These are phyloP conservation scores for Lutraria lutraria DNA, from an alignment of 2,888 invertebrate species.

Conservation along the genomic window DNA sequence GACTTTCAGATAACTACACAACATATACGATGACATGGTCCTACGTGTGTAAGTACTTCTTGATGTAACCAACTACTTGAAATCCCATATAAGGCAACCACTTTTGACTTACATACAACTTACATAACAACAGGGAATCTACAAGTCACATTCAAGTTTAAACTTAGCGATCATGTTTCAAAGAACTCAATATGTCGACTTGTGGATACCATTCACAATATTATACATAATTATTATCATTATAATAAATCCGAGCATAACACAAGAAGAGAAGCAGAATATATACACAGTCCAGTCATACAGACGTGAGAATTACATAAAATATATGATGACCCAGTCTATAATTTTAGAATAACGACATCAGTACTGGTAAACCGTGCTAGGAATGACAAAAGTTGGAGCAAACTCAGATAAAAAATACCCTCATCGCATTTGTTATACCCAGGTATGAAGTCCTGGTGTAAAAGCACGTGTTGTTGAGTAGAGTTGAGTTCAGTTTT, in stretches of 20 bases:
- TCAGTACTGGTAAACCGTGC: not conserved
- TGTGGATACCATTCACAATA: too few species aligned
- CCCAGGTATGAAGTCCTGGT: not conserved
- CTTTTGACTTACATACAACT: not conserved
- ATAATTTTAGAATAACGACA: not conserved
- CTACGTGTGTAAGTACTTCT: not conserved
- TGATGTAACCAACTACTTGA: not conserved
- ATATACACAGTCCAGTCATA: not conserved
- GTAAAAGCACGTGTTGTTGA: not conserved
- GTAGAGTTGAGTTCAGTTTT: not conserved
- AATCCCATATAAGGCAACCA: not conserved
- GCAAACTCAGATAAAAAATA: not conserved
- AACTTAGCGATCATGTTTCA: too few species aligned
- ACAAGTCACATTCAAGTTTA: too few species aligned
- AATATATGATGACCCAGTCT: not conserved
- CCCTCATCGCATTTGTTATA: not conserved
- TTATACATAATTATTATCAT: too few species aligned
- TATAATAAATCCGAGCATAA: too few species aligned
- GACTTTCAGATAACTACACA: not conserved
- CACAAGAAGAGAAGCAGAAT: not conserved
- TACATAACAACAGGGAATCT: not conserved
- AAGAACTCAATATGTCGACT: too few species aligned
- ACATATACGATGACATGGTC: constrained; percentile 1
- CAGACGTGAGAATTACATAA: not conserved
- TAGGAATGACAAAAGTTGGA: constrained; percentile 24